Conservation (phyloP, 2,888 invertebrate genomes). For the Rhagium mordax region DNA sequence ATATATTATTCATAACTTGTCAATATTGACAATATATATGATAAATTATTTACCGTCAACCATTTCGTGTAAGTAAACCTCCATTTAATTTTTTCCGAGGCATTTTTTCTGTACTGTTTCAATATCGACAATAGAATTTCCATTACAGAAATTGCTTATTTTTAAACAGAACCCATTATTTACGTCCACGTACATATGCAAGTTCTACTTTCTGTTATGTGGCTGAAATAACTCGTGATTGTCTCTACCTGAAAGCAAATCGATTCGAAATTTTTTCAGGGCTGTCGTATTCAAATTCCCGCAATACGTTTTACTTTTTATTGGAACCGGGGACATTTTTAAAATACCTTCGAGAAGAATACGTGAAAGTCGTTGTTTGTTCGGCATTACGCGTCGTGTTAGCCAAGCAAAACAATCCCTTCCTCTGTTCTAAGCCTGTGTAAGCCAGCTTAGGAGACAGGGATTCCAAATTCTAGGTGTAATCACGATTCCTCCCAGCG, state of each 20-base stretch:
- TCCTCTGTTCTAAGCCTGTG: constrained; percentile 56
- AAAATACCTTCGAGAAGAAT: constrained; percentile 52
- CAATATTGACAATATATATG: too few species aligned
- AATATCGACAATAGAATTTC: too few species aligned
- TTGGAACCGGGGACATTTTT: constrained; percentile 52
- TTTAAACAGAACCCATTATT: too few species aligned
- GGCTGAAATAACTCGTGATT: constrained; percentile 3
- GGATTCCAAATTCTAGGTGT: constrained; percentile 64
- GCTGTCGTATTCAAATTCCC: constrained; percentile 50
- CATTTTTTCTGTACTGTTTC: too few species aligned
- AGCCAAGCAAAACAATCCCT: constrained; percentile 59
- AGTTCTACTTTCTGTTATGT: too few species aligned
- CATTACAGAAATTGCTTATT: too few species aligned
- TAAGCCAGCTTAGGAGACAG: constrained; percentile 60
- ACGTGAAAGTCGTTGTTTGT: constrained; percentile 58
- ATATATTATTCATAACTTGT: too few species aligned
- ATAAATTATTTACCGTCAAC: too few species aligned
- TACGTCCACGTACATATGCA: too few species aligned
- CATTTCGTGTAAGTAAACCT: too few species aligned
- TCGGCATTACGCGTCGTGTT: constrained; percentile 57
- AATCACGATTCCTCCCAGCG: constrained; percentile 62
- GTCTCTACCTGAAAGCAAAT: constrained; percentile 41
- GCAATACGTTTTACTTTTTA: constrained; percentile 45
- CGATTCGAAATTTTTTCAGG: constrained; percentile 40
- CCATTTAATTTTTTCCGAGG: too few species aligned